A percentile compares a stretch with the other conserved stretches of the same genome.
phyloP scores from a whole-genome alignment of 2,113 vertebrate species.

The Micronycteris hirsuta region DNA sequence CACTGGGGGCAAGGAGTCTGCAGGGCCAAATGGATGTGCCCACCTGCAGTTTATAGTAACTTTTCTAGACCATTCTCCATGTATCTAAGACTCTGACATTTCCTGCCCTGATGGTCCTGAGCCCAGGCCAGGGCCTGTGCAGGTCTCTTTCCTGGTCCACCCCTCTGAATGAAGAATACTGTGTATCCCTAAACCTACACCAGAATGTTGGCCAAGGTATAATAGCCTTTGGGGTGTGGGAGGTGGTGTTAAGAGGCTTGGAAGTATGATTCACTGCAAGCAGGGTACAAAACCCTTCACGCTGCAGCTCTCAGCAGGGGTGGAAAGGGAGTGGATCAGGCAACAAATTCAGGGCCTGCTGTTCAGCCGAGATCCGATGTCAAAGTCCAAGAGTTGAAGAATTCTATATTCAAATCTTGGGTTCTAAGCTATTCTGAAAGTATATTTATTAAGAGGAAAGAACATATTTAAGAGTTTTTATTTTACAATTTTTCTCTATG shows the following conservation, averaged over 20 bases:
- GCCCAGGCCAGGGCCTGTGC: neutral
- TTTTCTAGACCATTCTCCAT: neutral
- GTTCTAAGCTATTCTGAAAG: neutral
- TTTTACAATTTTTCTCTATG: constrained; percentile 16
- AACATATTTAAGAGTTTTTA: neutral
- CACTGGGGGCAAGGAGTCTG: neutral
- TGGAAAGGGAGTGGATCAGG: neutral
- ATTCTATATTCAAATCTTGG: neutral
- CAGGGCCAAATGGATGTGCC: neutral
- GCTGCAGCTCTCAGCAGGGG: accelerated
- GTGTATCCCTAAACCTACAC: neutral
- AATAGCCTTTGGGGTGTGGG: neutral
- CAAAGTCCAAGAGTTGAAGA: neutral
- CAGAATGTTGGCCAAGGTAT: neutral
- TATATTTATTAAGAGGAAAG: neutral
- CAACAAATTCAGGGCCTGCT: neutral
- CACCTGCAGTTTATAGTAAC: neutral
- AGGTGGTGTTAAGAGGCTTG: neutral
- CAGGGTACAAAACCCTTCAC: accelerated
- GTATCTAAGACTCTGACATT: neutral
- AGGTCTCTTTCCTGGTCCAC: neutral
- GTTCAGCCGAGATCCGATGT: neutral
- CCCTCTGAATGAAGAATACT: neutral
- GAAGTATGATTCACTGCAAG: neutral
- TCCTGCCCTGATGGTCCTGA: neutral